Base-by-base conservation (phyloP, 1,140 invertebrate genomes). In the Drosophila kikkawai region DNA sequence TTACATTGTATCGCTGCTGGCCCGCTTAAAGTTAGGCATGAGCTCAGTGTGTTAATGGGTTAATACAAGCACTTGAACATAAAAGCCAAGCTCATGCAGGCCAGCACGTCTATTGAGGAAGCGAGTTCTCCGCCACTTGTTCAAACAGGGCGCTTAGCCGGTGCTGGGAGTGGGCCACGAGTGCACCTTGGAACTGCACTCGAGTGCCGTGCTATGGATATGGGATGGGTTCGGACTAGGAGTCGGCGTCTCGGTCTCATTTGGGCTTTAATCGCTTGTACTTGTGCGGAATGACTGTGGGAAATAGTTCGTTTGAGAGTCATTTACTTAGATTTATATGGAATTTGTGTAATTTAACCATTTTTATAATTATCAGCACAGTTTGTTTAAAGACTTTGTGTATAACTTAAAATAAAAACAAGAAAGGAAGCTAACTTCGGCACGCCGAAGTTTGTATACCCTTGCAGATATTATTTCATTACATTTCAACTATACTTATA, bases 1-100 rank as follows among this genome's bases (percentile, higher is more conserved):
- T 15, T 47, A 61, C 53, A 19, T 71, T 73, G 53, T 70, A 55
- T 70, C 53, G 53, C 47, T 63, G 51, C 61, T 42, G 57, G 32
- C 58, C 73, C 32, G 50, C 45, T 58, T 76, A 80, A 67, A 64
- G 78, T 85, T 78, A 81, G 69, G 34, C 69, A 86, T 86, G 79
- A 86, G 78, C 74, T 86, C 82, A 85, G 82, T 71, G 47, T 69
- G 53, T 73, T 85, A 78, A 84, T 80, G 81, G 73, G 82, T 84
- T 84, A 84, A 80, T 75, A 60, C 64, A 57, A 76, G 58, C 39
- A 83, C 83, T 71, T 79, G 60, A 76, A 80, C 82, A 84, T 73
- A 80, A 80, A 58, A 58, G 65, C 69, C 69, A 51, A 73, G 51
- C 66, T 71, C 63, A 65, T 45, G 70, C 60, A 55, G 34, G 60